Base-by-base conservation (phyloP, 2,113 vertebrate species). In the Sceloporus undulatus region DNA sequence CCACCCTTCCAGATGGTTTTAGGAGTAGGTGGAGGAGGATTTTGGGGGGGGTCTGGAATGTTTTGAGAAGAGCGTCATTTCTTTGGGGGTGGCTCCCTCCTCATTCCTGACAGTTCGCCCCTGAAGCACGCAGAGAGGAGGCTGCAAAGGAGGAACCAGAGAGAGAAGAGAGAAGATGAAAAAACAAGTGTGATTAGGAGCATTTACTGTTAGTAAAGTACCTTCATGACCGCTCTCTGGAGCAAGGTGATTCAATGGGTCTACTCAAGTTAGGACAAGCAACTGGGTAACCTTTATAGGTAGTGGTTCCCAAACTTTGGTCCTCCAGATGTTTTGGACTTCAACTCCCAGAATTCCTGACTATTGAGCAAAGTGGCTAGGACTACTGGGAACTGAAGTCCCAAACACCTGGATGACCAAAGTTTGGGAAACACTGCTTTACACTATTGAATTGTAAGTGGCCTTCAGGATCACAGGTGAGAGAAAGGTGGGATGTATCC, bases 51-150 rank as follows among this genome's bases (percentile, higher is more conserved):
- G 95, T 89, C 93, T 96, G 96, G 97, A 98, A 97, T 97, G 97
- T 97, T 96, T 48, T 97, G 96, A 97, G 95, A 94, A 96, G 95
- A 95, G 95, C 92, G 94, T 98, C 98, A 88, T 96, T 98, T 96
- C 97, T 97, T 97, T 96, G 97, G 95, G 98, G 97, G 98, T 4
- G 96, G 95, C 94, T 97, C 98, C 96, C 97, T 98, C 98, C 97
- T 97, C 87, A 98, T 96, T 93, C 98, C 98, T 96, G 94, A 95
- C 93, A 98, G 96, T 95, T 98, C 98, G 93, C 93, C 98, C 95
- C 97, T 98, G 95, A 99, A 98, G 95, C 98, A 97, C 94, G 98
- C 97, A 94, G 98, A 98, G 96, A 99, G 96, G 95, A 99, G 97
- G 97, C 98, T 99, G 98, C 94, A 97, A 96, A 97, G 96, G 97